Percentiles rank a stretch among this genome's conserved stretches.
phyloP scores from a whole-genome alignment of 2,113 vertebrate genomes.

The Burhinus bistriatus region DNA sequence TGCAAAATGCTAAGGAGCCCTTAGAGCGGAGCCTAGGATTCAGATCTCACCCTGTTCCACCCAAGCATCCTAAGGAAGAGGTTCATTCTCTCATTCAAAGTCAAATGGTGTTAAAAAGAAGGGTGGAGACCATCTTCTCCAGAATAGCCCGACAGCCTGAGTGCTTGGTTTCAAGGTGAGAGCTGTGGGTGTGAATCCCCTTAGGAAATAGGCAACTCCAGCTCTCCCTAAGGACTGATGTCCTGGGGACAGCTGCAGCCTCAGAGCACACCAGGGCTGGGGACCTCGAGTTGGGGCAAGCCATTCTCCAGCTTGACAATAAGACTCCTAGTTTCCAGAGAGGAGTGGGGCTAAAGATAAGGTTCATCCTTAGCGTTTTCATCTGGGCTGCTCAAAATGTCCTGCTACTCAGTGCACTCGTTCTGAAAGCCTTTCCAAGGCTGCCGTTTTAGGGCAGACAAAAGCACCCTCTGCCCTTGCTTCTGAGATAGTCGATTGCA shows the following conservation, averaged over 20 bases:
- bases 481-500: not conserved
- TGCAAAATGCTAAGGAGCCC: not conserved
- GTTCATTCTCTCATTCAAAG: not conserved
- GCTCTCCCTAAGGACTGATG: not conserved
- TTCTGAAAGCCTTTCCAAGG: not conserved
- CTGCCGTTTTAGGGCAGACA: not conserved
- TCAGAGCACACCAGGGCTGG: not conserved
- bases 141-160: not conserved
- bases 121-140: not conserved
- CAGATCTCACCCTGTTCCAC: not conserved
- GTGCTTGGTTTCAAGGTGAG: not conserved
- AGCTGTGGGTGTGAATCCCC: not conserved
- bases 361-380: not conserved
- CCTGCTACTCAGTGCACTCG: not conserved
- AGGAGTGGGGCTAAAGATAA: not conserved
- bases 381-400: not conserved
- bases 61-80: not conserved
- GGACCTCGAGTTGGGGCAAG: fast-evolving
- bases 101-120: not conserved
- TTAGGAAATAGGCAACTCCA: not conserved
- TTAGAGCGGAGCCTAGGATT: not conserved
- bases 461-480: not conserved
- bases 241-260: not conserved
- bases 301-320: not conserved
- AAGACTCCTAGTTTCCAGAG: not conserved